Conservation (phyloP, 2,888 invertebrate genomes). For the Platycheirus rosarum region DNA sequence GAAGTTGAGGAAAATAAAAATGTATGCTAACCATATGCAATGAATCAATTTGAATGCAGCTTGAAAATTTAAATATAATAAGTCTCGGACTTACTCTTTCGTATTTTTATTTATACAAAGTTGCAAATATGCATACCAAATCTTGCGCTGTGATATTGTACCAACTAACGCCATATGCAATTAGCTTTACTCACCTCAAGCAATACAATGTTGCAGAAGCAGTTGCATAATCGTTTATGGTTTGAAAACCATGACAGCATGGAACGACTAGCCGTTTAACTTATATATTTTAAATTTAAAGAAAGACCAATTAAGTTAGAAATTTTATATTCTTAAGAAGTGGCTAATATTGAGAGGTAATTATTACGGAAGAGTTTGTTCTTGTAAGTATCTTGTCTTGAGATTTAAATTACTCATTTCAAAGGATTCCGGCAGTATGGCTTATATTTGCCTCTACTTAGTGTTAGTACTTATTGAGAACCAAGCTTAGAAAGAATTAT, state of each 20-base stretch:
- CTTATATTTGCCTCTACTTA: constrained; percentile 6
- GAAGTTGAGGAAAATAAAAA: no score
- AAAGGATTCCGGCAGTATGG: constrained; percentile 21
- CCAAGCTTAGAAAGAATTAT: neutral
- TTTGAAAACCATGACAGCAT: neutral
- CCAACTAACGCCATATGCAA: neutral
- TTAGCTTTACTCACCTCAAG: neutral
- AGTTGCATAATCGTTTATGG: neutral
- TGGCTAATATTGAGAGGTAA: neutral
- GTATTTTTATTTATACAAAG: neutral
- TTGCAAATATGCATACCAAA: neutral
- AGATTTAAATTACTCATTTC: neutral
- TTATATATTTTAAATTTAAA: neutral
- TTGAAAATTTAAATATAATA: no score
- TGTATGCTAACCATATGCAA: no score
- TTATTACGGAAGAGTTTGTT: constrained; percentile 7
- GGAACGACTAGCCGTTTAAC: neutral
- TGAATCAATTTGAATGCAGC: no score
- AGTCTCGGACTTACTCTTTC: neutral
- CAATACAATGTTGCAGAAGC: neutral
- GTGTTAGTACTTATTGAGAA: neutral
- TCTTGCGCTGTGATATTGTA: neutral
- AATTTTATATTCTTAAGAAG: no score
- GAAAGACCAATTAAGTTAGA: no score
- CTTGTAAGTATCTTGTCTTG: neutral